phyloP scores from a whole-genome alignment of 2,888 invertebrate genomes.

The Protophormia terraenovae region DNA sequence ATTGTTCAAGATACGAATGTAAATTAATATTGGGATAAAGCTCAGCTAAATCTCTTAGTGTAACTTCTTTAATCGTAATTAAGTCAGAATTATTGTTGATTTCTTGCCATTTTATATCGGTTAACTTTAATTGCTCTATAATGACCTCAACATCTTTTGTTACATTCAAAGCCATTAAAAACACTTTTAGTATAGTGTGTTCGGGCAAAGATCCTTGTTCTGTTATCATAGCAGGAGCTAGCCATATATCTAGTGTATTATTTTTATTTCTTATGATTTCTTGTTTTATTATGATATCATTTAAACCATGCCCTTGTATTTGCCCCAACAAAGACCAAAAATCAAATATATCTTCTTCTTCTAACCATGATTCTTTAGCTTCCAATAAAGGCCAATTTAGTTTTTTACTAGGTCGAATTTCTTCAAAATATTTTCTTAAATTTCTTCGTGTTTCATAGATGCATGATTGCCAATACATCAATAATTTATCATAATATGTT shows the following conservation, averaged over 20 bases:
- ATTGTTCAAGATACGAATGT: background rate
- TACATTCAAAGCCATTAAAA: background rate
- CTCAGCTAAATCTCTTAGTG: background rate
- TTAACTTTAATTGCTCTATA: background rate
- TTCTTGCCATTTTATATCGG: background rate
- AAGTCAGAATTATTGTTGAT: background rate
- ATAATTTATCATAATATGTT: conserved; percentile 52
- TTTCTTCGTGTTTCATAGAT: conserved; percentile 41
- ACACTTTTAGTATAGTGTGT: background rate
- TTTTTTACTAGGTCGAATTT: conserved; percentile 73
- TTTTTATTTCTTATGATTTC: background rate
- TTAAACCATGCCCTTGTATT: conserved; percentile 71
- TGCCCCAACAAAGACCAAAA: conserved; percentile 69
- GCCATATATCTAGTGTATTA: background rate
- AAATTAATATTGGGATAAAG: background rate
- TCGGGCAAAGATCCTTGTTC: background rate
- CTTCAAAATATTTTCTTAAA: conserved; percentile 68
- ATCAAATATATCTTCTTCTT: conserved; percentile 50
- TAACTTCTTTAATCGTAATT: background rate
- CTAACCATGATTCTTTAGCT: too few species aligned
- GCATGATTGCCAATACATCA: conserved; percentile 72
- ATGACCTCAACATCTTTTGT: background rate
- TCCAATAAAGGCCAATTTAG: conserved; percentile 72
- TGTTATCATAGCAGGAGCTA: background rate
- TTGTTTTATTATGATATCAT: conserved; percentile 55